A percentile compares a stretch with the other conserved stretches of the same genome.
Evolutionary conservation across 2,888 invertebrate species (phyloP).

Genomic region (Coelinius sp.): DNA sequence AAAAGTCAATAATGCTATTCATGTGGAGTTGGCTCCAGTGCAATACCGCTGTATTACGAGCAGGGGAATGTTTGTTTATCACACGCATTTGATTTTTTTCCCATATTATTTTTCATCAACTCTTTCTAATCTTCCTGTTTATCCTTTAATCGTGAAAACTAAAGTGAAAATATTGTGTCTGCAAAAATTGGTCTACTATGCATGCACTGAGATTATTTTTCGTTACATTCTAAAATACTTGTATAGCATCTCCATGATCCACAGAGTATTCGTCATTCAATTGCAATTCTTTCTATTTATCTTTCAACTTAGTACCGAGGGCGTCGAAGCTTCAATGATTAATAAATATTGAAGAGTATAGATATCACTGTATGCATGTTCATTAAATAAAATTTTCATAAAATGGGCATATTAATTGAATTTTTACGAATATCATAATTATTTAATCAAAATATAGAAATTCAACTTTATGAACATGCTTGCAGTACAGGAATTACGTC

Average conservation of each 20-base stretch:
- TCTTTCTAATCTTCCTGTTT: not conserved
- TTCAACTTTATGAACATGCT: constrained; percentile 1
- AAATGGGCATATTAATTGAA: constrained; percentile 5
- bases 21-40: not conserved
- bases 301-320: constrained; percentile 33
- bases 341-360: constrained; percentile 16
- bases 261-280: constrained; percentile 9
- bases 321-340: constrained; percentile 40
- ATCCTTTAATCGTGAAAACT: not conserved
- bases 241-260: constrained; percentile 59
- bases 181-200: constrained; percentile 49
- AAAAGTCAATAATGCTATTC: not conserved
- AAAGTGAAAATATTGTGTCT: not conserved
- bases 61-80: constrained; percentile 18
- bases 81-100: constrained; percentile 1
- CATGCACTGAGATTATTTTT: constrained; percentile 57
- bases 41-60: constrained; percentile 6
- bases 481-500: constrained; percentile 18
- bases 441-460: constrained; percentile 2
- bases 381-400: too few species aligned
- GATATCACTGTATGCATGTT: not conserved
- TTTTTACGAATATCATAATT: not conserved
- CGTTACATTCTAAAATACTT: constrained; percentile 58
- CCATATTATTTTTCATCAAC: not conserved
- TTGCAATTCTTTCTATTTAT: constrained; percentile 27